These are phyloP conservation scores for Hippolais icterina DNA, from an alignment of 2,113 vertebrate species.

Conservation along the genomic window DNA sequence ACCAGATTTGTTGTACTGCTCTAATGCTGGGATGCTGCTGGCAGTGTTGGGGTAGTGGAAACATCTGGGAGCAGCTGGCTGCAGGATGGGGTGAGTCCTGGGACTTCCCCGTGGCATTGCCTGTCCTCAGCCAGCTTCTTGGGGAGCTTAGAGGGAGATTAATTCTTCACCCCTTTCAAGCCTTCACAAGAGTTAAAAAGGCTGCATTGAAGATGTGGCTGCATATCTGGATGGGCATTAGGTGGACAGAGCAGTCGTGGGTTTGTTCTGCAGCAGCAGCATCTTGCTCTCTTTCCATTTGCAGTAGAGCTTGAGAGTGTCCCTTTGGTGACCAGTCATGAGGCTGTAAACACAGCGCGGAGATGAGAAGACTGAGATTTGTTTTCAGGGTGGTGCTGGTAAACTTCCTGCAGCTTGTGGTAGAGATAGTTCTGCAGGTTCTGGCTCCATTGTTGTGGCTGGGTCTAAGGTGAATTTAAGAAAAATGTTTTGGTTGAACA, in stretches of 20 bases:
- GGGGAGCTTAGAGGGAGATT: neutral
- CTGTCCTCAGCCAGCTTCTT: neutral
- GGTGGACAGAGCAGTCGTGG: neutral
- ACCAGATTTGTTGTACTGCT: neutral
- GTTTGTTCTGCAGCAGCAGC: neutral
- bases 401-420: constrained; percentile 56
- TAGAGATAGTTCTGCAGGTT: constrained; percentile 17
- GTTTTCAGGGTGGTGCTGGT: constrained; percentile 54
- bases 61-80: neutral
- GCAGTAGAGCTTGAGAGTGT: neutral
- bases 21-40: neutral
- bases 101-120: rapidly evolving
- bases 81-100: rapidly evolving
- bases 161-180: neutral
- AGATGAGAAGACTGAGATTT: constrained; percentile 9
- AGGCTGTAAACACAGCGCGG: neutral
- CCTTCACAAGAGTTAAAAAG: neutral
- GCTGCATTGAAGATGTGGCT: neutral
- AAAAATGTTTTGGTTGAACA: constrained; percentile 3
- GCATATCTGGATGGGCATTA: rapidly evolving
- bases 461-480: constrained; percentile 23
- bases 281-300: neutral
- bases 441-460: constrained; percentile 12
- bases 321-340: neutral
- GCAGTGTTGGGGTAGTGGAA: neutral